Conservation (phyloP, 2,888 invertebrate genomes). For the Dolichomitus sp. region DNA sequence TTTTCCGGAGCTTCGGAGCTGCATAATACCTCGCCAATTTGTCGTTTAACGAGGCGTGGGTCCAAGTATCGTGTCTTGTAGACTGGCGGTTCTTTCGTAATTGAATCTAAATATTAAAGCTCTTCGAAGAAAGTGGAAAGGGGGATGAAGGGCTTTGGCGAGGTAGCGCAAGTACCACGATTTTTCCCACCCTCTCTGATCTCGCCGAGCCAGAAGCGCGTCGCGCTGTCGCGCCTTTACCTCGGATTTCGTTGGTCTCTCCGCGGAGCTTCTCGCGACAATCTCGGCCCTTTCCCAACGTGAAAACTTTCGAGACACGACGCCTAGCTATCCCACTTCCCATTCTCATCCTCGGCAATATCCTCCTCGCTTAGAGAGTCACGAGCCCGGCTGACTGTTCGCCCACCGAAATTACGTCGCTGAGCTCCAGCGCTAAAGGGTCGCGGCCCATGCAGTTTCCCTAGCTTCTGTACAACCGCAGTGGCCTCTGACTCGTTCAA, state of each 20-base stretch:
- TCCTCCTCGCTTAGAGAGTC: conserved; percentile 75
- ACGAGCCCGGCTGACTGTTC: conserved; percentile 27
- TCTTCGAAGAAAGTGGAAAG: conserved; percentile 45
- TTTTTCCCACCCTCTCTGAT: conserved; percentile 50
- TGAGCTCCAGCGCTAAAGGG: conserved; percentile 75
- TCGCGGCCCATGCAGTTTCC: conserved; percentile 64
- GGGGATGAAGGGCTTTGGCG: conserved; percentile 57
- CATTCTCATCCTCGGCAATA: conserved; percentile 69
- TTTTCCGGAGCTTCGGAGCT: background rate
- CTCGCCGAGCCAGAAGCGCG: conserved; percentile 42
- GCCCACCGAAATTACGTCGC: conserved; percentile 78
- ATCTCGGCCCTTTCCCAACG: conserved; percentile 45
- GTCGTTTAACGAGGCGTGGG: conserved; percentile 79
- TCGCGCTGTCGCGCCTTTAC: conserved; percentile 71
- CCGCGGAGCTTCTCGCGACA: conserved; percentile 27
- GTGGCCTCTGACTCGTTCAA: conserved; percentile 63
- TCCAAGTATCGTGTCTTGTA: conserved; percentile 69
- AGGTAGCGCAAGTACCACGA: conserved; percentile 30
- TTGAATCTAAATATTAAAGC: conserved; percentile 84
- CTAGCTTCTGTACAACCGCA: conserved; percentile 53
- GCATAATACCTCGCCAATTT: conserved; percentile 76
- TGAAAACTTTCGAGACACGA: conserved; percentile 83
- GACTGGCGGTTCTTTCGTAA: conserved; percentile 74
- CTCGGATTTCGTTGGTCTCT: conserved; percentile 61
- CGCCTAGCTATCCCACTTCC: conserved; percentile 70